Conservation (phyloP, 2,797 vertebrate species). For the Acanthis flammea region DNA sequence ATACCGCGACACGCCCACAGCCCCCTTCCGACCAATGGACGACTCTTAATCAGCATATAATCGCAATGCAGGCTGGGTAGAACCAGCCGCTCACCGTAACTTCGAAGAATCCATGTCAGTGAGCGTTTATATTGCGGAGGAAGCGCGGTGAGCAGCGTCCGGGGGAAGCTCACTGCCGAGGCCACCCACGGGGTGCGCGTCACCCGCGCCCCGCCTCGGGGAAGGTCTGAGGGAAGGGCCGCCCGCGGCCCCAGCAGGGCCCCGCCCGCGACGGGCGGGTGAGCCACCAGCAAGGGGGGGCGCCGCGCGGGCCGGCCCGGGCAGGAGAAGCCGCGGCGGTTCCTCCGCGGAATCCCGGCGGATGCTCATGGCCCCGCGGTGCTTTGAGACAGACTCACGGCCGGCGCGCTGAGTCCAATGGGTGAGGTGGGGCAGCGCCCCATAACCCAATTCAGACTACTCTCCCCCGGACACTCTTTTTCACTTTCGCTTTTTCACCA, state of each 20-base stretch:
- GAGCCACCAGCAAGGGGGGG: slow-evolving; percentile 61
- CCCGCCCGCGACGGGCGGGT: slow-evolving; percentile 11
- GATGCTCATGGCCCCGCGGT: slow-evolving; percentile 13
- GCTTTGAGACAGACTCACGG: slow-evolving; percentile 66
- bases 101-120: fast-evolving
- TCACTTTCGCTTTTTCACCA: neutral
- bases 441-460: slow-evolving; percentile 67
- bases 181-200: slow-evolving; percentile 20
- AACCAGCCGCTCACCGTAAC: fast-evolving
- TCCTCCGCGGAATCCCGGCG: fast-evolving
- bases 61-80: neutral
- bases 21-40: fast-evolving
- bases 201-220: slow-evolving; percentile 29
- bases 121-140: fast-evolving
- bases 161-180: slow-evolving; percentile 60
- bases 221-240: slow-evolving; percentile 61
- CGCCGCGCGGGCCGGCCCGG: neutral
- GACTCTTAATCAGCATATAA: fast-evolving
- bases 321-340: slow-evolving; percentile 32
- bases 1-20: fast-evolving
- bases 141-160: fast-evolving
- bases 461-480: neutral
- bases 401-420: slow-evolving; percentile 53
- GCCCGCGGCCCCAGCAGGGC: neutral
- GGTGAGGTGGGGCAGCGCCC: slow-evolving; percentile 13